These are phyloP conservation scores for Diploptera punctata DNA, from an alignment of 2,888 invertebrate genomes.

Conservation along the genomic window DNA sequence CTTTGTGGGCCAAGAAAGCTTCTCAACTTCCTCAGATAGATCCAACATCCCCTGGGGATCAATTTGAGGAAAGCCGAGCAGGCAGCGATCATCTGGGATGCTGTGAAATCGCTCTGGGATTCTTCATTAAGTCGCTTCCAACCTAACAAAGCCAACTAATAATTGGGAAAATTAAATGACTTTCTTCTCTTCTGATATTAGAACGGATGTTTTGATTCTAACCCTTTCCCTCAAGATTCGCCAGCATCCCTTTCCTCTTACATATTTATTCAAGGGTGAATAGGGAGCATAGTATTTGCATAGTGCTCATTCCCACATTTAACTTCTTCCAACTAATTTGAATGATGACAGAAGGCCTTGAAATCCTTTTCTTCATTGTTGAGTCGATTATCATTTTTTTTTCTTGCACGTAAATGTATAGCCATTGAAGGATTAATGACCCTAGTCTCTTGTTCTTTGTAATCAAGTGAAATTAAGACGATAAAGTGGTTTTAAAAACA, in stretches of 20 bases:
- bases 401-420: not conserved
- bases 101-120: conserved; percentile 18
- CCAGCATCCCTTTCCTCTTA: conserved; percentile 15
- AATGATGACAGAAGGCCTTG: not conserved
- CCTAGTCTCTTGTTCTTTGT: not conserved
- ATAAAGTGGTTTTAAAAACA: too few species aligned
- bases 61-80: not conserved
- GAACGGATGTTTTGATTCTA: conserved; percentile 28
- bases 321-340: conserved; percentile 27
- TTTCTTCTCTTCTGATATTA: conserved; percentile 21
- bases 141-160: conserved; percentile 26
- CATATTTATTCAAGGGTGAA: conserved; percentile 23
- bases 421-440: not conserved
- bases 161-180: conserved; percentile 28
- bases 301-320: conserved; percentile 10
- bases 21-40: not conserved
- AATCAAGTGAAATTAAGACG: too few species aligned
- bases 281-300: conserved; percentile 14
- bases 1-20: not conserved
- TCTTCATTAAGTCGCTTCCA: conserved; percentile 22
- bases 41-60: not conserved
- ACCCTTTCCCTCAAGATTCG: conserved; percentile 4
- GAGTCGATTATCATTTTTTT: conserved; percentile 15
- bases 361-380: not conserved
- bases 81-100: not conserved